Conservation (phyloP, 2,113 vertebrate species). For the Pteronura brasiliensis region DNA sequence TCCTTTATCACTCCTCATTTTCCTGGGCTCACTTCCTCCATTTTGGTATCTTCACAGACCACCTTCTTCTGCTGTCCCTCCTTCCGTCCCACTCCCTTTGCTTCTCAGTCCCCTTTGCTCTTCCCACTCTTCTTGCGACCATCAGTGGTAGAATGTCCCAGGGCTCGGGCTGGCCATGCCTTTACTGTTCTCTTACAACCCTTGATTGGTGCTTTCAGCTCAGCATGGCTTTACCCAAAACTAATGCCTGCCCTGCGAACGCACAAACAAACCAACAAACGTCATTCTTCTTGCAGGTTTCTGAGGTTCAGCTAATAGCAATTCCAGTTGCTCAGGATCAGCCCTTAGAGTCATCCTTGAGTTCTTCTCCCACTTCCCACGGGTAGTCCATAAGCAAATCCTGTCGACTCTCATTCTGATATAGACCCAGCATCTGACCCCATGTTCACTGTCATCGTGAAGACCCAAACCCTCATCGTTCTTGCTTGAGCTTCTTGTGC, state of each 20-base stretch:
- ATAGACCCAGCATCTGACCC: background rate
- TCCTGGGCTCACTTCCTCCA: background rate
- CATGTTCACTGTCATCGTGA: background rate
- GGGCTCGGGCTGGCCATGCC: background rate
- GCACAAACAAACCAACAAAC: background rate
- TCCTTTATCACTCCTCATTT: background rate
- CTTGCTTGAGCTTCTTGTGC: background rate
- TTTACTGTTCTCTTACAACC: background rate
- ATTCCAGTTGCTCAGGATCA: background rate
- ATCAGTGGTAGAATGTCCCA: background rate
- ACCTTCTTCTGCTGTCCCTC: background rate
- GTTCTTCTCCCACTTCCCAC: background rate
- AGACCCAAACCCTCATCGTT: background rate
- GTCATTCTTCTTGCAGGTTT: background rate
- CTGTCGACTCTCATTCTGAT: background rate
- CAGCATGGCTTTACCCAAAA: background rate
- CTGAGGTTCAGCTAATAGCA: background rate
- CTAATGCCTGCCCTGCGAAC: background rate
- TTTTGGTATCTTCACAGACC: background rate
- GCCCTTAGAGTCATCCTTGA: background rate
- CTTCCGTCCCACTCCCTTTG: background rate
- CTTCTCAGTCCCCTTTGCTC: background rate
- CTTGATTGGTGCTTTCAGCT: background rate
- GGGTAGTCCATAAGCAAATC: background rate
- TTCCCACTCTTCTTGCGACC: background rate